phyloP scores from a whole-genome alignment of 2,113 vertebrate genomes.

The Hyla sarda region DNA sequence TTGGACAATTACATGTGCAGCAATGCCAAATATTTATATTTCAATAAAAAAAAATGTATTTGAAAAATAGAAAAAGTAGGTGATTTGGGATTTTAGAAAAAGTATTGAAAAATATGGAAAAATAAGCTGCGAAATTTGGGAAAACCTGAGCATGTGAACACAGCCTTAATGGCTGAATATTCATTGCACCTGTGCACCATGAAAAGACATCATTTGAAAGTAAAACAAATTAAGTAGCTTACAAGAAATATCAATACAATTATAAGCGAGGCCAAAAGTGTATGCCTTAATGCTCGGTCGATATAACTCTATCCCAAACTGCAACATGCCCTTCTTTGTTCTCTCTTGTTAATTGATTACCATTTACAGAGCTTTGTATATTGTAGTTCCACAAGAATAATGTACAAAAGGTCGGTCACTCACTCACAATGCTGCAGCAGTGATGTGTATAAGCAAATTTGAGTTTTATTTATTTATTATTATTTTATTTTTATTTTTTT shows the following conservation, averaged over 20 bases:
- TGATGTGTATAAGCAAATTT: background rate
- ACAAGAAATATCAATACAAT: slow-evolving; percentile 57
- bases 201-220: slow-evolving; percentile 52
- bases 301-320: slow-evolving; percentile 54
- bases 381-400: slow-evolving; percentile 29
- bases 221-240: slow-evolving; percentile 56
- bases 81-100: no score
- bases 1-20: no score
- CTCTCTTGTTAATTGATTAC: slow-evolving; percentile 55
- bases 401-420: slow-evolving; percentile 26
- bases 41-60: no score
- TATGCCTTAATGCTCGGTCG: slow-evolving; percentile 51
- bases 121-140: no score
- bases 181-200: slow-evolving; percentile 43
- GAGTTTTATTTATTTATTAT: no score
- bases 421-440: background rate
- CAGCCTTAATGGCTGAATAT: slow-evolving; percentile 27
- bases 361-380: slow-evolving; percentile 37
- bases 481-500: background rate
- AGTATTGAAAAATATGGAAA: no score
- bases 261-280: slow-evolving; percentile 51
- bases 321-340: slow-evolving; percentile 55
- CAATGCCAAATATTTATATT: no score
- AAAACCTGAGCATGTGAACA: no score
- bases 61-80: no score